A percentile compares a stretch with the other conserved stretches of the same genome.
These are phyloP conservation scores for Brachyopa scutellaris DNA, from an alignment of 2,888 invertebrate genomes.

Conservation along the genomic window DNA sequence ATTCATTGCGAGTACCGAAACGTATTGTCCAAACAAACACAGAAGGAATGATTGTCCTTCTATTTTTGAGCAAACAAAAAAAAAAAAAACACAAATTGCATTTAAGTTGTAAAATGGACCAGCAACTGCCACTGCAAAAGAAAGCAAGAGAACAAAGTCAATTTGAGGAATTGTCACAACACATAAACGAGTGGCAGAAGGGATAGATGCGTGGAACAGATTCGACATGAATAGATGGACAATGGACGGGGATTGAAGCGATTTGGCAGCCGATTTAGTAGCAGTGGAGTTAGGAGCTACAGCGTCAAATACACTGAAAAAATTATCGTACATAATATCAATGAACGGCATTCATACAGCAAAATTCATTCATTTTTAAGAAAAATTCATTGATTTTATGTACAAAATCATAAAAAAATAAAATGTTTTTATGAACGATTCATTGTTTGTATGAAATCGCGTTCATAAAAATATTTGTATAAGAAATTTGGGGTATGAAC, in stretches of 20 bases:
- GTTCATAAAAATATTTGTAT: too few species aligned
- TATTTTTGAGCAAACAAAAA: constrained; percentile 38
- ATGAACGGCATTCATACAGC: too few species aligned
- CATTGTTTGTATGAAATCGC: too few species aligned
- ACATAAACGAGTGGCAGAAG: constrained; percentile 53
- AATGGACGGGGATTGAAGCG: constrained; percentile 63
- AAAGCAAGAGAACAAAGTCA: constrained; percentile 54
- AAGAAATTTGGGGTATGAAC: too few species aligned
- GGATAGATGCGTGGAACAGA: constrained; percentile 41
- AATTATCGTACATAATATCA: too few species aligned
- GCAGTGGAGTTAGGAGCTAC: constrained; percentile 25
- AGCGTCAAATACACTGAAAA: too few species aligned
- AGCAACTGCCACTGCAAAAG: constrained; percentile 28
- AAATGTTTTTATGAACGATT: too few species aligned
- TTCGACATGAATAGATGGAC: constrained; percentile 59
- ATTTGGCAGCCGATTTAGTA: constrained; percentile 71
- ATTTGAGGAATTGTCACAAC: constrained; percentile 73
- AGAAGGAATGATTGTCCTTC: constrained; percentile 46
- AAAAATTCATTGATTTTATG: too few species aligned
- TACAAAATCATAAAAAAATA: too few species aligned
- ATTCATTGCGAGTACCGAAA: constrained; percentile 53
- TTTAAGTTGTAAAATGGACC: constrained; percentile 60
- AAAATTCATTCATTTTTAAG: too few species aligned
- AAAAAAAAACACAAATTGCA: constrained; percentile 56
- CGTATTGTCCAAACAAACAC: constrained; percentile 64